phyloP scores from a whole-genome alignment of 23 tunicate species.

The Trididemnum miniatum region DNA sequence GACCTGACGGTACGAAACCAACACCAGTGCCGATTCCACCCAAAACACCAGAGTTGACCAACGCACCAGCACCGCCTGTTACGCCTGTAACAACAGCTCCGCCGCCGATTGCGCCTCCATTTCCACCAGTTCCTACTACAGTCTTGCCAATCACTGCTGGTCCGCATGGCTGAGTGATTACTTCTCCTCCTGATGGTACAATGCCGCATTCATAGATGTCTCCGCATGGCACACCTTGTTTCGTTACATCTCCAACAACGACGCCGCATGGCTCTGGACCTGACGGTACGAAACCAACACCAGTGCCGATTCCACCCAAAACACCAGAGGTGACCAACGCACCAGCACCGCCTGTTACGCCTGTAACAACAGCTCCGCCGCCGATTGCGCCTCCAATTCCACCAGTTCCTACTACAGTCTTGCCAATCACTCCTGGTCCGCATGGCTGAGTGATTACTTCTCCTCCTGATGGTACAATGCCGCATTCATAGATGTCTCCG shows the following conservation, averaged over 20 bases:
- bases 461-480: not conserved
- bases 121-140: not conserved
- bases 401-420: not conserved
- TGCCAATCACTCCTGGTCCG: constrained; percentile 5
- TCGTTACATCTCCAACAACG: not conserved
- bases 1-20: not conserved
- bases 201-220: not conserved
- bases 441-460: not conserved
- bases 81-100: constrained; percentile 13
- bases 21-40: not conserved
- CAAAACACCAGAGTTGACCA: not conserved
- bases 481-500: constrained; percentile 1
- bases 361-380: constrained; percentile 10
- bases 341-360: constrained; percentile 4
- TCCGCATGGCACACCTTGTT: not conserved
- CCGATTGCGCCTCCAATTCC: not conserved
- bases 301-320: not conserved
- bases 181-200: not conserved
- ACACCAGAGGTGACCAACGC: not conserved
- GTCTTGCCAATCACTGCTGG: not conserved
- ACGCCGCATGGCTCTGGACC: constrained; percentile 1
- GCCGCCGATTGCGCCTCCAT: not conserved
- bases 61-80: constrained; percentile 4
- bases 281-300: not conserved
- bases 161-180: not conserved